phyloP scores from a whole-genome alignment of 1,140 invertebrate genomes.

The Hormaphis cornu region DNA sequence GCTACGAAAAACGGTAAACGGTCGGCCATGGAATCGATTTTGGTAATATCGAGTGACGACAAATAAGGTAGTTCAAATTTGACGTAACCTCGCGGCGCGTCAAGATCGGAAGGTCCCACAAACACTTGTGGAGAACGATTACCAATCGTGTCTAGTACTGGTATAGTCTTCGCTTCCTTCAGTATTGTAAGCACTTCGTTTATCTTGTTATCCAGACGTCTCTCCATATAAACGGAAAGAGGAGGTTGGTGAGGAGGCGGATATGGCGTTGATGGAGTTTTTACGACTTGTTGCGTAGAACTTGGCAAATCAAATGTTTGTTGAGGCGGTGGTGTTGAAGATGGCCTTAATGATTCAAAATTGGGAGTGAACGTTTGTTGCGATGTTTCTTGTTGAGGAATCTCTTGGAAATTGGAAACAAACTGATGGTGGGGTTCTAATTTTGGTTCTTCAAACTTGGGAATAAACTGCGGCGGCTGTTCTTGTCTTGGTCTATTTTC shows the following conservation, averaged over 20 bases:
- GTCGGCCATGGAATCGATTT: conserved; percentile 60
- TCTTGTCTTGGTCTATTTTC: conserved; percentile 8
- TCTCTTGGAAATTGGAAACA: background rate
- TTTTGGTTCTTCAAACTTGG: background rate
- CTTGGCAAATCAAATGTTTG: conserved; percentile 33
- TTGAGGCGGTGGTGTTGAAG: conserved; percentile 34
- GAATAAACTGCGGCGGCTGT: background rate
- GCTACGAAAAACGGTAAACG: conserved; percentile 73
- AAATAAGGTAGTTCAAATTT: conserved; percentile 75
- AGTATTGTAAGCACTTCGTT: conserved; percentile 58
- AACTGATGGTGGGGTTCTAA: conserved; percentile 10
- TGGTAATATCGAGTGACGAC: conserved; percentile 58
- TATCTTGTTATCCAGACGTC: conserved; percentile 48
- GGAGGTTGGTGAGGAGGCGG: conserved; percentile 64
- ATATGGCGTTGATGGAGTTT: conserved; percentile 24
- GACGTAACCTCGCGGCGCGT: conserved; percentile 57
- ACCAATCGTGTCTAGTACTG: conserved; percentile 61
- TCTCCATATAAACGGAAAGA: conserved; percentile 63
- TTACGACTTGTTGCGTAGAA: background rate
- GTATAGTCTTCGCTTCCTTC: conserved; percentile 59
- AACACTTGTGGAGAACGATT: conserved; percentile 62
- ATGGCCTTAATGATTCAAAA: background rate
- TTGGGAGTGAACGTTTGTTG: conserved; percentile 37
- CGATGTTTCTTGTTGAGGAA: conserved; percentile 1
- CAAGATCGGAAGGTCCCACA: conserved; percentile 63